Percentiles rank a stretch among this genome's conserved stretches.
Conservation (phyloP, 2,797 vertebrate genomes). For the Parotocinclus haroldoi region DNA sequence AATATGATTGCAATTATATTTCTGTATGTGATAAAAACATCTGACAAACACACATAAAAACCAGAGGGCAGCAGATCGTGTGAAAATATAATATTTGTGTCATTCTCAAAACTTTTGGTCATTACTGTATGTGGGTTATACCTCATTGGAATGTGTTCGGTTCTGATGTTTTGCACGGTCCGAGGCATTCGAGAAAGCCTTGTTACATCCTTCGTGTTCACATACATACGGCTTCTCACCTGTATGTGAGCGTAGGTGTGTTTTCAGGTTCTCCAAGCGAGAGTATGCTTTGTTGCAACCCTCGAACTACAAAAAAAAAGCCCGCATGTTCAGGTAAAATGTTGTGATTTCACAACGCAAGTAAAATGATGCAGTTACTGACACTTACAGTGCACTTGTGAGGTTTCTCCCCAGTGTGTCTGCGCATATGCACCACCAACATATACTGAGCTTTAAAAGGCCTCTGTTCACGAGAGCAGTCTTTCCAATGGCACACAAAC, state of each 20-base stretch:
- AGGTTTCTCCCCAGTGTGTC: conserved; percentile 97
- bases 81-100: too few species aligned
- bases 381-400: conserved; percentile 95
- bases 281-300: conserved; percentile 98
- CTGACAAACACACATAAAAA: too few species aligned
- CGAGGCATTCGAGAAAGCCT: conserved; percentile 96
- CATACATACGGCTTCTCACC: conserved; percentile 97
- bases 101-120: too few species aligned
- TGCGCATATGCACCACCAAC: conserved; percentile 97
- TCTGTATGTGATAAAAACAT: too few species aligned
- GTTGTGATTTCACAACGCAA: background rate
- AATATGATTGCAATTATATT: too few species aligned
- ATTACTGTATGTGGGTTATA: conserved; percentile 50
- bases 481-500: conserved; percentile 96
- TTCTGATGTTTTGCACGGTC: conserved; percentile 98
- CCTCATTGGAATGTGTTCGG: conserved; percentile 94
- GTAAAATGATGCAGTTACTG: background rate
- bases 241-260: conserved; percentile 93
- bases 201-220: conserved; percentile 97
- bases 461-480: conserved; percentile 91
- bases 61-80: too few species aligned
- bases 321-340: conserved; percentile 5
- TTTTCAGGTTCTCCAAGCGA: conserved; percentile 96
- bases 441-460: conserved; percentile 99
- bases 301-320: conserved; percentile 80